Conservation (phyloP, 64 coral and sea anemone genomes). For the Astreopora myriophthalma region DNA sequence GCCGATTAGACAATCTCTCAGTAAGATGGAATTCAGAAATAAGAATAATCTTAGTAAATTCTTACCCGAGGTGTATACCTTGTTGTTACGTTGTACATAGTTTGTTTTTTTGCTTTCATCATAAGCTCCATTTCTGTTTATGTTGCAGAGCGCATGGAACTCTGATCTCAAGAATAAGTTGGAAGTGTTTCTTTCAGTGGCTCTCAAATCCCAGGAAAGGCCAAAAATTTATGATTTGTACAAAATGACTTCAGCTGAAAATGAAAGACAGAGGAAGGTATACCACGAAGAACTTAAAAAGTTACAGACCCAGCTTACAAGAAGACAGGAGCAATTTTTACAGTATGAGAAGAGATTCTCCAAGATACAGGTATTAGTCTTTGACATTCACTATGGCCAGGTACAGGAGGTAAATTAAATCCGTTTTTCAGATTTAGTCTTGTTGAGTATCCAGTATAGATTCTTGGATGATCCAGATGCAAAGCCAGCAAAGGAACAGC, state of each 20-base stretch:
- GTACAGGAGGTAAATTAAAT: too few relatives aligned
- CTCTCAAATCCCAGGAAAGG: constrained; percentile 92
- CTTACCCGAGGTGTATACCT: background rate
- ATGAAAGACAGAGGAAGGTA: constrained; percentile 64
- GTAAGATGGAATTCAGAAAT: too few relatives aligned
- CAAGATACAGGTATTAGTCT: constrained; percentile 67
- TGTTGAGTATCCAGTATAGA: too few relatives aligned
- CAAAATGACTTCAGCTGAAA: background rate
- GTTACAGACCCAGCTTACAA: constrained; percentile 65
- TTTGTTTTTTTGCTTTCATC: too few relatives aligned
- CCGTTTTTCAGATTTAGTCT: background rate
- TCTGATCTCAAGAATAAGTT: constrained; percentile 83
- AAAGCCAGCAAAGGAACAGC: too few relatives aligned
- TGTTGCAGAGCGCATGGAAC: constrained; percentile 81
- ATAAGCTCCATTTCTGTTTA: background rate
- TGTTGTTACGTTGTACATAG: background rate
- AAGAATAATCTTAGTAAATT: too few relatives aligned
- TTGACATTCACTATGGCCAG: too few relatives aligned
- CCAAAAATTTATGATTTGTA: constrained; percentile 84
- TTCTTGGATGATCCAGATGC: too few relatives aligned
- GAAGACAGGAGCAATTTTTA: constrained; percentile 56
- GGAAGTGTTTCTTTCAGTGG: constrained; percentile 60
- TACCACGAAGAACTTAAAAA: constrained; percentile 70
- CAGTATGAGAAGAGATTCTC: constrained; percentile 80
- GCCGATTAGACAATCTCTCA: too few relatives aligned